Evolutionary conservation across 1,140 invertebrate genomes (phyloP), one percentile per base, ranked within the genome.

Genomic region (Halotydeus destructor): DNA sequence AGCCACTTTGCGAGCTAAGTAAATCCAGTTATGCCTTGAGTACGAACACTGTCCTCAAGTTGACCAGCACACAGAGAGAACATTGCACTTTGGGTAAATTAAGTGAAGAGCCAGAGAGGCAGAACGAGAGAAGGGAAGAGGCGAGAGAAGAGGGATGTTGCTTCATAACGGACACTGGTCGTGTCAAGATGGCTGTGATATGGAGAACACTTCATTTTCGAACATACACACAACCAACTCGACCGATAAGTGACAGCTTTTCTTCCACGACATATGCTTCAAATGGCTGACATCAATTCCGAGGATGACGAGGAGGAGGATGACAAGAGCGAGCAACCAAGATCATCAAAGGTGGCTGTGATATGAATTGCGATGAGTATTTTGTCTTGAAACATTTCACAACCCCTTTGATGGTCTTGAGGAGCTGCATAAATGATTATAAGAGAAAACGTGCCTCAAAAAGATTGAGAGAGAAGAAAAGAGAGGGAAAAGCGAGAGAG

Each of bases 1-100:
- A 71, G 66, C 71, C 71, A 70, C 67, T 67, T 74, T 73, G 71
- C 72, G 67, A 53, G 53, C 23, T 43, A 34, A 34, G 41, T 14
- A 35, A 46, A 19, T 33, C 18, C 38, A n/a, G n/a, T n/a, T n/a
- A n/a, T n/a, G n/a, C n/a, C n/a, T n/a, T n/a, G 19, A 34, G n/a
- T 16, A 25, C 19, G 3, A 38, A 23, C 24, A 3, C 24, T 24
- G 19, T 3, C 18, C 8, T 14, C 11, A 41, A 16, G 16, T 31
- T 36, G 26, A 41, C 9, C 14, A 39, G 11, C 3, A 35, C 3
- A 19, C 9, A 35, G 11, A 35, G 5, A 35, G 23, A 35, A 2
- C 16, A n/a, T 41, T 16, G 6, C 9, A 11, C 8, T 9, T 14
- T 9, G 9, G 41, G 24, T 41, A 30, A 14, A 43, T 43, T 26